phyloP scores from a whole-genome alignment of 2,113 vertebrate genomes.

The Nibea albiflora region DNA sequence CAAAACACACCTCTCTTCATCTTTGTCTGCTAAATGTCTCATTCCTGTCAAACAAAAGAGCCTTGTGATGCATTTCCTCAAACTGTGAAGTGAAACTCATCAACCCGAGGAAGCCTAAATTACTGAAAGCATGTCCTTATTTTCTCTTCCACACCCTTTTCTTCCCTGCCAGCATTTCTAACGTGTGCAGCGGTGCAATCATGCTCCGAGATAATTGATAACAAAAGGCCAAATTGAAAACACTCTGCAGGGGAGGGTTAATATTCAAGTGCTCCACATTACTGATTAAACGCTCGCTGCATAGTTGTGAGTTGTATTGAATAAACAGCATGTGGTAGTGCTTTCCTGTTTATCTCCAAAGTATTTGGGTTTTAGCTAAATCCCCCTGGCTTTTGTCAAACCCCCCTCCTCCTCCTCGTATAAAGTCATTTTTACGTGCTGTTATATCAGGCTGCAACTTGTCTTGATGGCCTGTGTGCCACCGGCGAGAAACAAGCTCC shows the following conservation, averaged over 20 bases:
- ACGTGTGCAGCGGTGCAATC: conserved; percentile 66
- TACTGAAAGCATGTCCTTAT: conserved; percentile 12
- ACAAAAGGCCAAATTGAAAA: conserved; percentile 77
- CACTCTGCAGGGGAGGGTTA: conserved; percentile 67
- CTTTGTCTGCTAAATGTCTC: neutral
- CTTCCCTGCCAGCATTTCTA: conserved; percentile 27
- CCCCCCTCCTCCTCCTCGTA: conserved; percentile 55
- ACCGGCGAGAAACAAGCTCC: conserved; percentile 55
- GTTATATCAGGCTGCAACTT: conserved; percentile 44
- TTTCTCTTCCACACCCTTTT: conserved; percentile 35
- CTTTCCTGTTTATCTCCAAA: conserved; percentile 67
- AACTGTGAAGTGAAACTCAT: conserved; percentile 36
- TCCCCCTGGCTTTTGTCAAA: conserved; percentile 67
- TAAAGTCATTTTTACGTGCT: conserved; percentile 62
- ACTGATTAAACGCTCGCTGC: conserved; percentile 69
- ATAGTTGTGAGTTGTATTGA: conserved; percentile 61
- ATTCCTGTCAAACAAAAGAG: conserved; percentile 19
- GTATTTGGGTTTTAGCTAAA: conserved; percentile 65
- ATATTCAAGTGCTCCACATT: conserved; percentile 72
- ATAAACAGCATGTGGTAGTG: conserved; percentile 69
- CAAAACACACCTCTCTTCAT: neutral
- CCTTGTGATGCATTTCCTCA: conserved; percentile 35
- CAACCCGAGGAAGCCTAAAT: conserved; percentile 28
- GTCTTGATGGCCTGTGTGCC: conserved; percentile 38
- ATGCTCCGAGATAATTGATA: conserved; percentile 67